Percentiles rank a stretch among this genome's conserved stretches.
These are phyloP conservation scores for Kuschelorhynchus macadamiae DNA, from an alignment of 2,888 invertebrate species.

Conservation along the genomic window DNA sequence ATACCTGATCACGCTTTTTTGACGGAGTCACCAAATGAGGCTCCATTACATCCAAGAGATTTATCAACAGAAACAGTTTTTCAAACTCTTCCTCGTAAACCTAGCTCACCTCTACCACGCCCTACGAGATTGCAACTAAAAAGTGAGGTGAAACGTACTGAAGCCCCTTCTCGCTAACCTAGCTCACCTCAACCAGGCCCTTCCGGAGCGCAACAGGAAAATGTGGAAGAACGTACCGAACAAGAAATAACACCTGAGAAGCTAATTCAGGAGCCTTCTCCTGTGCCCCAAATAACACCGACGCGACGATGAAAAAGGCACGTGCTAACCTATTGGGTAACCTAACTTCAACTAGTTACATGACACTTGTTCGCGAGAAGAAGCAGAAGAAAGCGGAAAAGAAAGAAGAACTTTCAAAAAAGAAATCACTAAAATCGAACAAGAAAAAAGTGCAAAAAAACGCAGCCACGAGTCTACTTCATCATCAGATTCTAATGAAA, in stretches of 20 bases:
- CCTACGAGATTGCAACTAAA: not conserved
- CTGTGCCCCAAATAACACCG: conserved; percentile 11
- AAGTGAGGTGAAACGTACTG: no score
- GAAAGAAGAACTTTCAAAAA: no score
- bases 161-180: conserved; percentile 2
- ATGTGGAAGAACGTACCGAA: conserved; percentile 13
- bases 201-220: not conserved
- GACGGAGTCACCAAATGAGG: conserved; percentile 7
- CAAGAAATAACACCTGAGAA: conserved; percentile 12
- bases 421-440: no score
- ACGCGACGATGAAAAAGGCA: conserved; percentile 9
- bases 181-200: conserved; percentile 10
- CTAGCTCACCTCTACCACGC: conserved; percentile 5
- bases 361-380: no score
- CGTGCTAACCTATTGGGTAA: conserved; percentile 5
- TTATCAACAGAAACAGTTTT: not conserved
- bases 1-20: not conserved
- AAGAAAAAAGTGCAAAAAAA: no score
- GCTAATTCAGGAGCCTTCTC: conserved; percentile 21
- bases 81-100: conserved; percentile 4
- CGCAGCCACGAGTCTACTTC: no score
- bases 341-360: not conserved
- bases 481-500: no score
- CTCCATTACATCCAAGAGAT: not conserved
- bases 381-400: no score